Base-by-base conservation (phyloP, 1,140 invertebrate species). In the Tetramorium simillimum region DNA sequence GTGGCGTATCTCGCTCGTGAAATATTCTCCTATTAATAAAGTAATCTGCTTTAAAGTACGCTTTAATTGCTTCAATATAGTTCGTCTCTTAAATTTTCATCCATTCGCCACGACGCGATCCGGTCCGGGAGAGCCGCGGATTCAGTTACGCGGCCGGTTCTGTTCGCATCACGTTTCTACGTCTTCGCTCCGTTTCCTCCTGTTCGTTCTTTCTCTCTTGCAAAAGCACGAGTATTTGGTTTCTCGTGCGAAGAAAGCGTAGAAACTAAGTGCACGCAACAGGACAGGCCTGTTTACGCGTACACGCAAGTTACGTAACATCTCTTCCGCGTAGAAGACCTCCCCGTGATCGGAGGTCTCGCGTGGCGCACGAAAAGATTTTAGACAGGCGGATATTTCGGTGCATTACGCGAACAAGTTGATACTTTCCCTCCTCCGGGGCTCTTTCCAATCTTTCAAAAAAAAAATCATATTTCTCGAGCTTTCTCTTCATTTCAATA, bases 211-310 rank as follows among this genome's bases (percentile, higher is more conserved):
- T 46, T 80, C 14, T 60, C 24, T 14, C 16, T 87, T n/a, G 16
- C 53, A 46, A 3, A 28, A 46, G 51, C 49, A 56, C n/a, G 70
- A 81, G 16, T 81, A 81, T 81, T 72, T 82, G 37, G 65, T 80
- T 70, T 75, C 4, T 33, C 56, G 33, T 86, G 77, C 51, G 62
- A 80, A 81, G 49, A 72, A 82, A 82, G 67, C 51, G 18, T 72
- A 58, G 24, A 82, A 82, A 82, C 37, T 82, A 56, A 51, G 28
- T 33, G 56, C 33, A 46, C 37, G 62, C 62, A 37, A 67, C 77
- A 24, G 46, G 60, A 43, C 37, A 81, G 69, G 40, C 67, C 49
- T 56, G 65, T 82, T 81, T 24, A 81, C 14, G 21, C 18, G 28
- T 18, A n/a, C 12, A 40, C 33, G 21, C 40, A 58, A 82, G 12